Base-by-base conservation (phyloP, 2,888 invertebrate genomes). In the Lissocephala sabroskyi region DNA sequence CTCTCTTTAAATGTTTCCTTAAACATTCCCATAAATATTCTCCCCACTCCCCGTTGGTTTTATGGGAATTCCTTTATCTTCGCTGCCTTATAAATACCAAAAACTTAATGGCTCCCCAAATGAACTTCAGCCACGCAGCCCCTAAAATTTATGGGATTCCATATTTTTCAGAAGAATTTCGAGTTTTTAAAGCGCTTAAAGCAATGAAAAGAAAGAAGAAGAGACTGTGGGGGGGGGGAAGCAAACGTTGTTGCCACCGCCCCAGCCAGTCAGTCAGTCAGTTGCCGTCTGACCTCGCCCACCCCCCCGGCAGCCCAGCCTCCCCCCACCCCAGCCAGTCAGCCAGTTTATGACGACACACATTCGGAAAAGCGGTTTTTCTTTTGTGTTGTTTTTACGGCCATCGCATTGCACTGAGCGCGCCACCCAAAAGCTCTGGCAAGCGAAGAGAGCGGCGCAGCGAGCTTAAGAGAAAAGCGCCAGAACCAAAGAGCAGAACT, bases 281-380 rank as follows among this genome's bases (percentile, higher is more conserved):
- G 43, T 23, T 26, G 14, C 19, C 46, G 23, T 39, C 35, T n/a
- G n/a, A 16, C 16, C 32, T 10, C 18, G 13, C 26, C 17, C 30
- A 14, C 5, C 19, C 10, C 1, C 10, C 17, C n/a, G 36, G 10
- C 11, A 11, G 35, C 10, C 30, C 11, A 9, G 13, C 13, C 30
- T 11, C 10, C 30, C 30, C 30, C 11, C n/a, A 32, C 11, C 11
- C 30, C 13, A 13, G 26, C 26, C n/a, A 10, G 30, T 11, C 47
- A 41, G 45, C 55, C 52, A 46, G 52, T 53, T 59, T 68, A 60
- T 70, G 68, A 71, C 68, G 76, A 67, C 73, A 70, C 65, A 75
- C 65, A 70, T 70, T 75, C 65, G 58, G 62, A 67, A 61, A 56
- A 54, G 45, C 17, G 33, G 48, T 41, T 44, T 55, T 49, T 54